phyloP scores from a whole-genome alignment of 2,888 invertebrate genomes.

The Sympetrum striolatum region DNA sequence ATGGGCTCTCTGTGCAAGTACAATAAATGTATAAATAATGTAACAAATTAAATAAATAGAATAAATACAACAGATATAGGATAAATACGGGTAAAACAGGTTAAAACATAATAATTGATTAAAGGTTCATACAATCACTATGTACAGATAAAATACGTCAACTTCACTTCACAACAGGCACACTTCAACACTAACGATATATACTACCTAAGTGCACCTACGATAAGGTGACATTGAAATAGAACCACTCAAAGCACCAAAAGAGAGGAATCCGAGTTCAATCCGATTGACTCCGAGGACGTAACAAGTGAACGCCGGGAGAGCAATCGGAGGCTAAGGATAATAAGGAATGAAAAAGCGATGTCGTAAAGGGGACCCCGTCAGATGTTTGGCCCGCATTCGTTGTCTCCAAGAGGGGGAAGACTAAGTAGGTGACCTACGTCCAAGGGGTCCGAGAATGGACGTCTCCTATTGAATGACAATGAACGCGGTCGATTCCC shows the following conservation, averaged over 20 bases:
- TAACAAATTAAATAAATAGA: too few relatives aligned
- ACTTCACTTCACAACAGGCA: too few relatives aligned
- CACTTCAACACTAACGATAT: too few relatives aligned
- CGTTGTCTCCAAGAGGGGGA: neutral
- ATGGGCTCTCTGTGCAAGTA: too few relatives aligned
- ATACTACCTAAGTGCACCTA: too few relatives aligned
- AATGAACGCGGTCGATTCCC: slow-evolving; percentile 37
- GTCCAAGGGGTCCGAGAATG: slow-evolving; percentile 11
- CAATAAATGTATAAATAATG: too few relatives aligned
- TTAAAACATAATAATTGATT: too few relatives aligned
- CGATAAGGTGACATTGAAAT: too few relatives aligned
- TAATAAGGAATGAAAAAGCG: slow-evolving; percentile 12
- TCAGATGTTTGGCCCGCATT: slow-evolving; percentile 2
- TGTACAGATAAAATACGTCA: too few relatives aligned
- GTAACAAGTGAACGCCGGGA: neutral
- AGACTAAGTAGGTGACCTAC: slow-evolving; percentile 34
- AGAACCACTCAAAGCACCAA: neutral
- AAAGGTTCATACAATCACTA: too few relatives aligned
- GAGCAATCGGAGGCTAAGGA: neutral
- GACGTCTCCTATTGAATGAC: slow-evolving; percentile 28
- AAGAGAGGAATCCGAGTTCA: neutral
- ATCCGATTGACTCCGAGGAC: neutral
- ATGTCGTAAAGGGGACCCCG: neutral
- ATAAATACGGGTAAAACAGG: too few relatives aligned
- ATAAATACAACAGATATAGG: too few relatives aligned